Conservation (phyloP, 1,140 invertebrate genomes). For the Littorina saxatilis region DNA sequence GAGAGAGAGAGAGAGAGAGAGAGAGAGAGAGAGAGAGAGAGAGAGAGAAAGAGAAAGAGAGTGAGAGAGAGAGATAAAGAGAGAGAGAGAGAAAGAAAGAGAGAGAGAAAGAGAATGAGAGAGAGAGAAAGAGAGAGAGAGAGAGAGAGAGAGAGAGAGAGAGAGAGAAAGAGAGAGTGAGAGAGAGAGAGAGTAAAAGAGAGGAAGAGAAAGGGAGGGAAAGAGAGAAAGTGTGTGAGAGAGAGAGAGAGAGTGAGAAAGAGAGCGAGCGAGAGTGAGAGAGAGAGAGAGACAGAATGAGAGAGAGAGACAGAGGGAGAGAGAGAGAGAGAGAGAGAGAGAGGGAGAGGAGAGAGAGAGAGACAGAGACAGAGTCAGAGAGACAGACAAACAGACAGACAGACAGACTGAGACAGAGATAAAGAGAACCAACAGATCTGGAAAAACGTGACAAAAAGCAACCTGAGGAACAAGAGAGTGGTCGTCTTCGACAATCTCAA, state of each 20-base stretch:
- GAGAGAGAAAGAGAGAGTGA: neutral
- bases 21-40: neutral
- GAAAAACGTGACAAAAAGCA: neutral
- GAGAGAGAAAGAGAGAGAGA: neutral
- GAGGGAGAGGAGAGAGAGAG: neutral
- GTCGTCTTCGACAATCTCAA: too few relatives aligned
- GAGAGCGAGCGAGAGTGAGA: too few relatives aligned
- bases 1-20: neutral
- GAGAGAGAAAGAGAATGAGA: slow-evolving; percentile 19
- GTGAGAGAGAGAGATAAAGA: too few relatives aligned
- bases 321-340: neutral
- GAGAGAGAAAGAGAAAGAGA: neutral
- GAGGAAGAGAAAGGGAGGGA: too few relatives aligned
- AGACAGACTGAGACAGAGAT: neutral
- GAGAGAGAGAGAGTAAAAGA: slow-evolving; percentile 15
- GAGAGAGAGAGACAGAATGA: too few relatives aligned
- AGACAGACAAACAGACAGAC: too few relatives aligned
- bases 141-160: neutral
- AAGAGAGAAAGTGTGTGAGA: too few relatives aligned
- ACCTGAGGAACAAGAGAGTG: neutral
- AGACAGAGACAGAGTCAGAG: neutral
- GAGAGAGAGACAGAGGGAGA: too few relatives aligned
- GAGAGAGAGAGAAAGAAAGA: neutral
- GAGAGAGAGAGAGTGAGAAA: too few relatives aligned
- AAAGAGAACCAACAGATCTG: neutral